A percentile compares a stretch with the other conserved stretches of the same genome.
phyloP scores from a whole-genome alignment of 2,888 invertebrate species.

The Oscheius onirici region DNA sequence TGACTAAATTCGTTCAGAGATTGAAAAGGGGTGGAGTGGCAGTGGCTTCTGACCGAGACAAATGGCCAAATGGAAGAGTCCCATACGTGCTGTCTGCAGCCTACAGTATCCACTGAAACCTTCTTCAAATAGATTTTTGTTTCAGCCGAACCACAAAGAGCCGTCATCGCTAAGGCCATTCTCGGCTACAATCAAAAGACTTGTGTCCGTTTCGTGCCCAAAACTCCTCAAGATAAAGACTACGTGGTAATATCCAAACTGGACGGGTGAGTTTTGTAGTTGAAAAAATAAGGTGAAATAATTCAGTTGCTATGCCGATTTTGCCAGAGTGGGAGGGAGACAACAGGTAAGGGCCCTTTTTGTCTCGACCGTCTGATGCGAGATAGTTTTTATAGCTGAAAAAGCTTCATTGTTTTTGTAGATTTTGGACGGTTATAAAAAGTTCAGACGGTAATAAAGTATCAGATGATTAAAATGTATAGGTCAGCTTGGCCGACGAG shows the following conservation, averaged over 20 bases:
- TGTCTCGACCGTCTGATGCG: no score
- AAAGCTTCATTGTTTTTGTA: no score
- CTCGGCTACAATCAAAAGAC: conserved; percentile 77
- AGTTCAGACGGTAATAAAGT: no score
- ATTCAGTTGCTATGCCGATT: conserved; percentile 81
- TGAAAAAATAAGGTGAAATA: neutral
- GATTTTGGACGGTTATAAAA: no score
- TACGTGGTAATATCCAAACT: conserved; percentile 77
- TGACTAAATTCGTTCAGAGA: conserved; percentile 48
- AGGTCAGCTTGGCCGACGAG: conserved; percentile 73
- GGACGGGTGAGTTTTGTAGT: conserved; percentile 58
- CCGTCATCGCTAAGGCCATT: conserved; percentile 76
- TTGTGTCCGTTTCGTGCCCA: conserved; percentile 79
- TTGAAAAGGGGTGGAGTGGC: conserved; percentile 63
- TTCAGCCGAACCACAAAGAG: conserved; percentile 53
- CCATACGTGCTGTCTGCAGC: conserved; percentile 68
- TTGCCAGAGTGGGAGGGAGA: conserved; percentile 81
- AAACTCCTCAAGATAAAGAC: conserved; percentile 75
- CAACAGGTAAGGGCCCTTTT: no score
- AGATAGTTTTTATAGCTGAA: no score
- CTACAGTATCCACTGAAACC: conserved; percentile 58
- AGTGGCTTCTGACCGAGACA: conserved; percentile 63
- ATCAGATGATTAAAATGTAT: no score
- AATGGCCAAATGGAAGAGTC: conserved; percentile 69
- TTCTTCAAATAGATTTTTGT: neutral